Evolutionary conservation across 2,888 invertebrate species (phyloP).

Genomic region (Chelonus formosanus): DNA sequence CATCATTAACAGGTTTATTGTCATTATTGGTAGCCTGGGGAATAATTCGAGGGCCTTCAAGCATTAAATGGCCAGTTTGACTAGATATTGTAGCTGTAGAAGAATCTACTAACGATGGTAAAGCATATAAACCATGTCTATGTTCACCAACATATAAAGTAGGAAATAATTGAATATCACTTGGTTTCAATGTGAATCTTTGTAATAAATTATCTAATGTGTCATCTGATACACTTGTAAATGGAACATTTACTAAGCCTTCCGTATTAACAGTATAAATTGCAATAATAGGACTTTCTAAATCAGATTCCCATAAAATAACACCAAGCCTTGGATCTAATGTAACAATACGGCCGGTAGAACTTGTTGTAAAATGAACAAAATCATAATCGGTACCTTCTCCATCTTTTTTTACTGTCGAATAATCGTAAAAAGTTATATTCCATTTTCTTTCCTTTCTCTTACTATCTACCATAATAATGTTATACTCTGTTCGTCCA

Average conservation of each 20-base stretch:
- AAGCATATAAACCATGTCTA: slow-evolving; percentile 86
- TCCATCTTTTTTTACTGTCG: slow-evolving; percentile 81
- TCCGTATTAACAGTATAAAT: slow-evolving; percentile 82
- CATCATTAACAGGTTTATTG: slow-evolving; percentile 46
- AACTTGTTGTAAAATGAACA: slow-evolving; percentile 90
- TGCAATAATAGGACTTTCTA: slow-evolving; percentile 90
- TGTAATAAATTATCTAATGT: slow-evolving; percentile 75
- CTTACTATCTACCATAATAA: slow-evolving; percentile 91
- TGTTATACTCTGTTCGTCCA: slow-evolving; percentile 90
- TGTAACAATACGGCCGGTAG: slow-evolving; percentile 85
- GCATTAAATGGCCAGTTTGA: slow-evolving; percentile 74
- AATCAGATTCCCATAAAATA: slow-evolving; percentile 86
- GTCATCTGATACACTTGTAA: slow-evolving; percentile 88
- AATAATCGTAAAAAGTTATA: slow-evolving; percentile 95
- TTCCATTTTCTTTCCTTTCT: slow-evolving; percentile 86
- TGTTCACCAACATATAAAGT: slow-evolving; percentile 93
- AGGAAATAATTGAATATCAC: slow-evolving; percentile 70
- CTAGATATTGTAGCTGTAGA: slow-evolving; percentile 83
- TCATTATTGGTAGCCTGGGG: slow-evolving; percentile 52
- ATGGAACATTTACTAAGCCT: slow-evolving; percentile 84
- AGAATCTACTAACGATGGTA: slow-evolving; percentile 92
- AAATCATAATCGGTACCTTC: slow-evolving; percentile 82
- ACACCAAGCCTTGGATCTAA: slow-evolving; percentile 83
- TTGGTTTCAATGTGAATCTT: slow-evolving; percentile 62
- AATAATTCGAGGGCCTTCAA: slow-evolving; percentile 74